Evolutionary conservation across 2,797 vertebrate species (phyloP).

Genomic region (Phrynocephalus vlangalii): DNA sequence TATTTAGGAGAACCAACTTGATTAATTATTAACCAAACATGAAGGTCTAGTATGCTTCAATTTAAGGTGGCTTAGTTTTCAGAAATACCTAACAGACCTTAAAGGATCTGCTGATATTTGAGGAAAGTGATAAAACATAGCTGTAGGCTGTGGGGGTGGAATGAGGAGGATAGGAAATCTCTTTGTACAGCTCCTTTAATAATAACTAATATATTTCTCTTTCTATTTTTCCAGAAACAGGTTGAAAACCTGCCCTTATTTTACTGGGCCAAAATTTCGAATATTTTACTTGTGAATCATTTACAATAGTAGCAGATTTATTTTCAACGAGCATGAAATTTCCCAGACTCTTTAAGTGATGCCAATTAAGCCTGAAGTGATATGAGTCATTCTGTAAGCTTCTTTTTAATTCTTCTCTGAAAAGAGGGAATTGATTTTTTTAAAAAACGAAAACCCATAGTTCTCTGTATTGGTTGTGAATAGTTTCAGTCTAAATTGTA

Average conservation of each 20-base stretch:
- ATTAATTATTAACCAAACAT: background rate
- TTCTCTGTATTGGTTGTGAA: conserved; percentile 6
- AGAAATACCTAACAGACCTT: background rate
- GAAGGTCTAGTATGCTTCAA: background rate
- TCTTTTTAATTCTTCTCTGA: conserved; percentile 16
- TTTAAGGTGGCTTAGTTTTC: background rate
- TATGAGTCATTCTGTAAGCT: conserved; percentile 72
- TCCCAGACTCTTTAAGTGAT: conserved; percentile 66
- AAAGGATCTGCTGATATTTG: conserved; percentile 16
- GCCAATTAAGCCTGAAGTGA: conserved; percentile 75
- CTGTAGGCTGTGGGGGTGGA: background rate
- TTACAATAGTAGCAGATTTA: conserved; percentile 70
- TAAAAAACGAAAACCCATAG: conserved; percentile 46
- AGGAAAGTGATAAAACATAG: background rate
- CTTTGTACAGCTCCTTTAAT: conserved; percentile 17
- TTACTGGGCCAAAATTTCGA: conserved; percentile 68
- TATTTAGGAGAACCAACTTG: conserved; percentile 4
- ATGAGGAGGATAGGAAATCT: conserved; percentile 3
- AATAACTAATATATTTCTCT: conserved; percentile 40
- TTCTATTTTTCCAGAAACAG: conserved; percentile 49
- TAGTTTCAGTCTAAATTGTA: conserved; percentile 13
- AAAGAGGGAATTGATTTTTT: conserved; percentile 57
- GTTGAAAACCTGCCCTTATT: conserved; percentile 56
- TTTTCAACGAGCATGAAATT: conserved; percentile 73
- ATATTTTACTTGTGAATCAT: conserved; percentile 72